These are phyloP conservation scores for Myotis lucifugus DNA, from an alignment of 2,113 vertebrate species.

Conservation along the genomic window DNA sequence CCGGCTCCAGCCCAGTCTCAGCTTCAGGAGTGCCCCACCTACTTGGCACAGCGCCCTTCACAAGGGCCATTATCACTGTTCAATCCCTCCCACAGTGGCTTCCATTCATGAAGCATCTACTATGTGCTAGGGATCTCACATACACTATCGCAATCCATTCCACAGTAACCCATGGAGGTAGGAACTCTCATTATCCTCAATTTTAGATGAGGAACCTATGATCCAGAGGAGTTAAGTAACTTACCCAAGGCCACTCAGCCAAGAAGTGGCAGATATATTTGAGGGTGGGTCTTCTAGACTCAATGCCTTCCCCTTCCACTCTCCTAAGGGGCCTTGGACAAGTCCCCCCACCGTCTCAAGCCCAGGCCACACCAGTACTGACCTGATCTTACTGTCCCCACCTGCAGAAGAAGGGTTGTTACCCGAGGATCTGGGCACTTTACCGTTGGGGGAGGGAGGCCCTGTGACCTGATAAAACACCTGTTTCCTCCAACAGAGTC, in stretches of 20 bases:
- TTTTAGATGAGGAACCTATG: background rate
- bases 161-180: background rate
- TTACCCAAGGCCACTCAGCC: background rate
- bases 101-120: background rate
- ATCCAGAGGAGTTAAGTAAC: background rate
- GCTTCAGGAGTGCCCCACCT: background rate
- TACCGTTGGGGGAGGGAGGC: background rate
- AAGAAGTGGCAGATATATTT: background rate
- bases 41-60: background rate
- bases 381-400: background rate
- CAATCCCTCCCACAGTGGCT: background rate
- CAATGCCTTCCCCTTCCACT: background rate
- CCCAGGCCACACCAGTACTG: background rate
- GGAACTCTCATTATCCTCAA: background rate
- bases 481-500: slow-evolving; percentile 72
- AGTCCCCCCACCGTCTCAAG: background rate
- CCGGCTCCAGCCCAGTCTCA: background rate
- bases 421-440: background rate
- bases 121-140: background rate
- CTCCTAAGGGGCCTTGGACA: background rate
- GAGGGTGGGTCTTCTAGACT: background rate
- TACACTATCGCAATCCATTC: background rate
- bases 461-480: slow-evolving; percentile 70
- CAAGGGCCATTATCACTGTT: background rate
- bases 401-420: background rate